Conservation (phyloP, 2,797 vertebrate species). For the Tokudaia muenninki region DNA sequence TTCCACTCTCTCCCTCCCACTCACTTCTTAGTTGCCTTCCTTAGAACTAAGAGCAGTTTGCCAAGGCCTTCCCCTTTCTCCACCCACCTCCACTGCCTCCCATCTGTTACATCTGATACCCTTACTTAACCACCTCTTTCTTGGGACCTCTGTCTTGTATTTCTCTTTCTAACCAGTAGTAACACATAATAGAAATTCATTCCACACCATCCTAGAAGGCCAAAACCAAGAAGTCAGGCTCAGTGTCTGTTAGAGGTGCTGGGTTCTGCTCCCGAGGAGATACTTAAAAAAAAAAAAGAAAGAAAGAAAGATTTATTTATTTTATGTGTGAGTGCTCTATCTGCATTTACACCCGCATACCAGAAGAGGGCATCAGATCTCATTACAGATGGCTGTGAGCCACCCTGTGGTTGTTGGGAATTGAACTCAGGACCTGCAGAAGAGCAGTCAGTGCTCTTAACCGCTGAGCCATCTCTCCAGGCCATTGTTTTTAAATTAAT, state of each 20-base stretch:
- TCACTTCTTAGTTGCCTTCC: background rate
- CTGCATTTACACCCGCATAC: too few relatives aligned
- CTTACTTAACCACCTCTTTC: background rate
- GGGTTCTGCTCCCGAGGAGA: background rate
- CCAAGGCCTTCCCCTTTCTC: constrained; percentile 49
- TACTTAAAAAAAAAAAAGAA: too few relatives aligned
- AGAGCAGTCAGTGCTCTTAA: too few relatives aligned
- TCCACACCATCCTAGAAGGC: background rate
- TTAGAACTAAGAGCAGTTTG: background rate
- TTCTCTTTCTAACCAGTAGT: background rate
- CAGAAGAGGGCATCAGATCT: too few relatives aligned
- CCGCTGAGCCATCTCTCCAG: too few relatives aligned
- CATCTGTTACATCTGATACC: background rate
- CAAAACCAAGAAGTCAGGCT: background rate
- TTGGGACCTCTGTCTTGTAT: background rate
- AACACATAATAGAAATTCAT: background rate
- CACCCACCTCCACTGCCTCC: background rate
- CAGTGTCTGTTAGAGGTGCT: background rate
- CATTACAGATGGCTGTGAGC: too few relatives aligned
- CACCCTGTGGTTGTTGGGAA: too few relatives aligned
- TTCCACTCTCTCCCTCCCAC: background rate
- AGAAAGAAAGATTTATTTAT: too few relatives aligned
- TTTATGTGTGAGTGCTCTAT: too few relatives aligned
- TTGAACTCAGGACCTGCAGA: too few relatives aligned
- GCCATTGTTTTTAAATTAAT: too few relatives aligned